A percentile compares a stretch with the other conserved stretches of the same genome.
Conservation (phyloP, 1,140 invertebrate species). For the Panulirus ornatus region DNA sequence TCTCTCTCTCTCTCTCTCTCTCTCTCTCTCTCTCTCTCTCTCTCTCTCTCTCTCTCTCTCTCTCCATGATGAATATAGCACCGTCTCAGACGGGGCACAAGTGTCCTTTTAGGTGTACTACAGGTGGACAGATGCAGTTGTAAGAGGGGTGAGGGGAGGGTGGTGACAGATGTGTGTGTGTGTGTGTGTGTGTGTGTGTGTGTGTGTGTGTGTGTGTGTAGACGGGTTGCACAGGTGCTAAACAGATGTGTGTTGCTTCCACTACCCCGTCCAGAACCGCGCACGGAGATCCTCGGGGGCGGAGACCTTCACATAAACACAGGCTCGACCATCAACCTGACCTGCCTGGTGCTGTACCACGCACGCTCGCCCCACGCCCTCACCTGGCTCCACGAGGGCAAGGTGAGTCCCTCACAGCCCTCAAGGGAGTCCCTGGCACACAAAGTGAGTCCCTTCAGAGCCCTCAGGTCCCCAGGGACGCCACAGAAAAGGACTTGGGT, state of each 20-base stretch:
- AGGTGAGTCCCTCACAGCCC: slow-evolving; percentile 5
- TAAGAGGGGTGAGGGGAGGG: not conserved
- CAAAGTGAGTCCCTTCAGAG: too few species aligned
- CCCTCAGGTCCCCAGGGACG: too few species aligned
- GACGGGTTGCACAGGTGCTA: too few species aligned
- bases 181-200: not conserved
- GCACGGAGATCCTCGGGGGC: slow-evolving; percentile 37
- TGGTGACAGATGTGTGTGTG: not conserved
- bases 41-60: not conserved
- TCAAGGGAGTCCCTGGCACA: too few species aligned
- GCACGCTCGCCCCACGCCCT: slow-evolving; percentile 43
- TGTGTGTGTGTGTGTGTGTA: not conserved
- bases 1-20: not conserved
- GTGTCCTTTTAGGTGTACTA: not conserved
- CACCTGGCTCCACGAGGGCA: slow-evolving; percentile 40
- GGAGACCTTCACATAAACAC: slow-evolving; percentile 49
- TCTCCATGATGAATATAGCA: too few species aligned
- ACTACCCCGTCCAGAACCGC: slow-evolving; percentile 41
- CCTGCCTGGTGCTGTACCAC: slow-evolving; percentile 52
- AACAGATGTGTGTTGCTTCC: too few species aligned
- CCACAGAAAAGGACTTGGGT: too few species aligned
- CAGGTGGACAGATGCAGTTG: not conserved
- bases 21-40: not conserved
- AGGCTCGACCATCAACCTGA: slow-evolving; percentile 54
- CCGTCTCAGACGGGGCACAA: too few species aligned